Evolutionary conservation across 2,797 vertebrate genomes (phyloP).

Genomic region (Melanotaenia maccullochi): DNA sequence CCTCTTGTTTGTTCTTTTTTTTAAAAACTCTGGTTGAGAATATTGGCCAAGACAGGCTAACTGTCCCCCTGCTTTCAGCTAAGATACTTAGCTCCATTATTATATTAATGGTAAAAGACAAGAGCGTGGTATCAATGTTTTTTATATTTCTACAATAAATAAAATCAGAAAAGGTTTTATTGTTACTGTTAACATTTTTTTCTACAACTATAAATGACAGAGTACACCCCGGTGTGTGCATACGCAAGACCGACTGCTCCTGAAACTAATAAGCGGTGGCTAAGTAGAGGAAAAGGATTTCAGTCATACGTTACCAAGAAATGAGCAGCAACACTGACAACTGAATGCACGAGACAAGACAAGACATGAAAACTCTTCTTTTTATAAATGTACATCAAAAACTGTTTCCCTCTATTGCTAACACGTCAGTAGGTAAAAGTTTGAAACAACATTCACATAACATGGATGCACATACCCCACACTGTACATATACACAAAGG

Average conservation of each 20-base stretch:
- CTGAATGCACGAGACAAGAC: constrained; percentile 65
- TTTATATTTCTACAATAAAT: not conserved
- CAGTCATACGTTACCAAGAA: constrained; percentile 37
- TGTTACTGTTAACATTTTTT: not conserved
- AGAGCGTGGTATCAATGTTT: not conserved
- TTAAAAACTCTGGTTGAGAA: too few relatives aligned
- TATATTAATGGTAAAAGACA: not conserved
- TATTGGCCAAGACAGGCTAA: not conserved
- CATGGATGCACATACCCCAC: not conserved
- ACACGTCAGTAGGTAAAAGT: constrained; percentile 2
- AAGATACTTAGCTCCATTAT: not conserved
- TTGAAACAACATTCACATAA: constrained; percentile 13
- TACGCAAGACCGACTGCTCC: constrained; percentile 1
- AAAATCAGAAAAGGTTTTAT: not conserved
- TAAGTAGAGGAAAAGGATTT: constrained; percentile 4
- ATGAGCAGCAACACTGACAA: constrained; percentile 46
- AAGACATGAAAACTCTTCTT: constrained; percentile 46
- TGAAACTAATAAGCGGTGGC: constrained; percentile 4
- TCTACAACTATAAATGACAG: not conserved
- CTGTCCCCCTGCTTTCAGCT: not conserved
- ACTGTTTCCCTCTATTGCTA: constrained; percentile 12
- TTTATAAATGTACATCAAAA: constrained; percentile 23
- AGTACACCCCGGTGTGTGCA: constrained; percentile 3
- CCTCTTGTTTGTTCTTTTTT: not conserved
- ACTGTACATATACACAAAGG: not conserved